A percentile compares a stretch with the other conserved stretches of the same genome.
Evolutionary conservation across 1,140 invertebrate species (phyloP).

Genomic region (Brachionus plicatilis): DNA sequence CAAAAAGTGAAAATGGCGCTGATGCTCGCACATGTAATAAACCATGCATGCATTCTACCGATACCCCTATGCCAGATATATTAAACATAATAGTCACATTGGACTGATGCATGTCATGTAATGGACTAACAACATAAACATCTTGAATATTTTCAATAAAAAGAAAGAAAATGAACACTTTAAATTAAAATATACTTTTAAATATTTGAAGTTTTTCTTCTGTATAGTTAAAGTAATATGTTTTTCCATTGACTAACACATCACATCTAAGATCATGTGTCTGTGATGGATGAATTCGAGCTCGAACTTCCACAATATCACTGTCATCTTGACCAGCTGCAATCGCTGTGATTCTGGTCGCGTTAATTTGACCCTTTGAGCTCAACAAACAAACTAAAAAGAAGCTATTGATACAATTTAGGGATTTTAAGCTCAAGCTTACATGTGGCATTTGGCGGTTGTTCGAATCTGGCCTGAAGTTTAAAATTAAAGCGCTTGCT

Average conservation of each 20-base stretch:
- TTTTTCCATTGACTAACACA: constrained; percentile 37
- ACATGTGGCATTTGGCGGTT: constrained; percentile 39
- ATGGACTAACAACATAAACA: constrained; percentile 37
- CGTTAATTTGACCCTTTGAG: constrained; percentile 35
- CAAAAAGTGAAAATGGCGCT: constrained; percentile 35
- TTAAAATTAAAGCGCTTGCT: constrained; percentile 40
- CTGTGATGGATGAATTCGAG: constrained; percentile 31
- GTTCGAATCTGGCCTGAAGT: constrained; percentile 40
- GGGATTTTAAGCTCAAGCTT: not conserved
- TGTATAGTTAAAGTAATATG: constrained; percentile 34
- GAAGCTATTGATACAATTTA: not conserved
- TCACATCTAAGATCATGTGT: constrained; percentile 23
- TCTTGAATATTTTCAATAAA: not conserved
- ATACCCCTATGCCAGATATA: constrained; percentile 26
- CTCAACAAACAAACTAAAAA: constrained; percentile 37
- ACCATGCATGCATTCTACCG: constrained; percentile 33
- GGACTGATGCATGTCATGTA: constrained; percentile 4
- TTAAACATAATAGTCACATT: constrained; percentile 41
- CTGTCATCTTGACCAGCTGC: constrained; percentile 18
- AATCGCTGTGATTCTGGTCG: constrained; percentile 39
- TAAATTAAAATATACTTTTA: not conserved
- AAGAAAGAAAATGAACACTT: not conserved
- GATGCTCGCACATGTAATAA: constrained; percentile 27
- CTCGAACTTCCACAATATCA: constrained; percentile 32
- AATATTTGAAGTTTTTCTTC: constrained; percentile 40